A percentile compares a stretch with the other conserved stretches of the same genome.
Evolutionary conservation across 1,140 invertebrate genomes (phyloP).

Genomic region (Parapsyche elsis): DNA sequence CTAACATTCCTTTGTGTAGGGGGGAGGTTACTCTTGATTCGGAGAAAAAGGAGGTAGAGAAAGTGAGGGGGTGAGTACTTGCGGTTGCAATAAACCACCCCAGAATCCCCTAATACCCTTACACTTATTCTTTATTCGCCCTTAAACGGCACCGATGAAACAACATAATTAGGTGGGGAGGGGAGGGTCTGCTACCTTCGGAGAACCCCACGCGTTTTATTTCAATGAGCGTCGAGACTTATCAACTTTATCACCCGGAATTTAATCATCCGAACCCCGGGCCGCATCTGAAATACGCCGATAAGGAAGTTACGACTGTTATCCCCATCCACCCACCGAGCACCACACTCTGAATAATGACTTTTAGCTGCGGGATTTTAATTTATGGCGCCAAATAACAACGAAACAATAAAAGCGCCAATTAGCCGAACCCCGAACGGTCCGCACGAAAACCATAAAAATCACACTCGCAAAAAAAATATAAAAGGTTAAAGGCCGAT

Average conservation of each 20-base stretch:
- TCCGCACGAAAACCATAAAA: neutral
- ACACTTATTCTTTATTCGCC: constrained; percentile 55
- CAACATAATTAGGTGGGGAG: constrained; percentile 53
- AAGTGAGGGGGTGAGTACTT: constrained; percentile 4
- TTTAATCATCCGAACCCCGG: constrained; percentile 32
- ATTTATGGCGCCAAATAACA: constrained; percentile 9
- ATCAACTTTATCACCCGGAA: constrained; percentile 40
- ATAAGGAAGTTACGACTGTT: constrained; percentile 35
- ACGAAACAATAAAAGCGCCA: constrained; percentile 23
- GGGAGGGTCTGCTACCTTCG: neutral
- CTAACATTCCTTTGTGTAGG: constrained; percentile 2
- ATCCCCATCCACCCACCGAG: neutral
- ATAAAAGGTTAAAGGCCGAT: neutral
- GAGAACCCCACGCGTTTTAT: constrained; percentile 37
- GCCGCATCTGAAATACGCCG: constrained; percentile 18
- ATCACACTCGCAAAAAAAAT: neutral
- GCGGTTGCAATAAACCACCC: constrained; percentile 39
- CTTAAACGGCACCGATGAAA: constrained; percentile 52
- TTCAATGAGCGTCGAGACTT: constrained; percentile 49
- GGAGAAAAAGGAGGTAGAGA: neutral
- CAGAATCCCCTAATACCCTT: constrained; percentile 41
- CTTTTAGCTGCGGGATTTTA: constrained; percentile 16
- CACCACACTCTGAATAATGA: neutral
- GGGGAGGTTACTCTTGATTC: neutral
- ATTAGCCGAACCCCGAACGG: neutral